Evolutionary conservation across 2,888 invertebrate genomes (phyloP).

Genomic region (Ophion slaviceki): DNA sequence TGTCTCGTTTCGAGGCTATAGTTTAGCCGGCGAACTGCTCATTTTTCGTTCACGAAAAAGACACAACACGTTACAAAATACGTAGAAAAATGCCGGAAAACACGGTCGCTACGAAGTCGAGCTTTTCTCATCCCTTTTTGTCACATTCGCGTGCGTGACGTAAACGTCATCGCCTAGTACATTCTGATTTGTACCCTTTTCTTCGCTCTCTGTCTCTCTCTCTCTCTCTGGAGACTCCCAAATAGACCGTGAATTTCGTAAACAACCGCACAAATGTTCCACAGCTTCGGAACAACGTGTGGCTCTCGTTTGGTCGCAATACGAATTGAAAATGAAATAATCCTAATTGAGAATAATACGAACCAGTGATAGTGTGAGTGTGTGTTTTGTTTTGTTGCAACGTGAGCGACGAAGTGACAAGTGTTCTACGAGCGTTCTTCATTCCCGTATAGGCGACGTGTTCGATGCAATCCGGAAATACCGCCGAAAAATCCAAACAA

Average conservation of each 20-base stretch:
- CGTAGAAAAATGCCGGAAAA: neutral
- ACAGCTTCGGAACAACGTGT: slow-evolving; percentile 2
- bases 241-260: neutral
- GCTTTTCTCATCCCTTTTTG: neutral
- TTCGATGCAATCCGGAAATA: neutral
- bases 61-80: neutral
- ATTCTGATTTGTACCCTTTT: neutral
- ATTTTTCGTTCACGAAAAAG: neutral
- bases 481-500: neutral
- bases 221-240: neutral
- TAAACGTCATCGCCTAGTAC: neutral
- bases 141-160: neutral
- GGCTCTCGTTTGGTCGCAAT: neutral
- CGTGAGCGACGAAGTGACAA: slow-evolving; percentile 30
- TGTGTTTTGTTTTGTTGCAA: slow-evolving; percentile 4
- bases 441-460: neutral
- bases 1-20: neutral
- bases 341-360: slow-evolving; percentile 14
- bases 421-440: slow-evolving; percentile 30
- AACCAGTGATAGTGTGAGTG: slow-evolving; percentile 45
- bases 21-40: neutral
- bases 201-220: neutral
- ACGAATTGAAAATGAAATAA: slow-evolving; percentile 1
- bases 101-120: neutral
- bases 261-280: neutral